Evolutionary conservation across 2,797 vertebrate genomes (phyloP).

Genomic region (Morelia viridis): DNA sequence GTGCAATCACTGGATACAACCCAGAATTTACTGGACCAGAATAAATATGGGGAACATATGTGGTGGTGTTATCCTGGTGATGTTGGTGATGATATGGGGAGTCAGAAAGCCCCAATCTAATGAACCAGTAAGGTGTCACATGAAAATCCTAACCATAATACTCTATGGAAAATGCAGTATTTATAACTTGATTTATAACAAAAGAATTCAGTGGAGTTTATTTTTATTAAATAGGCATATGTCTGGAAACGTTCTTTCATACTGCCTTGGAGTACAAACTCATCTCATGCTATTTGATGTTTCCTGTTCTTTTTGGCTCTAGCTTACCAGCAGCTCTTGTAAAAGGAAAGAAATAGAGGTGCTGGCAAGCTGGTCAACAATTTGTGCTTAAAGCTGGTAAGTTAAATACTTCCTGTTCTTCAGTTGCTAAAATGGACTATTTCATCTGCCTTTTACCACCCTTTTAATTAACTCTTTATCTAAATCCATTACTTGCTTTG

Average conservation of each 20-base stretch:
- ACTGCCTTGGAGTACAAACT: conserved; percentile 2
- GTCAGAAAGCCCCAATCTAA: background rate
- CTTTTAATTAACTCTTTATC: background rate
- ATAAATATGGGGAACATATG: background rate
- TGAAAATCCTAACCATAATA: background rate
- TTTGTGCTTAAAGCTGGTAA: background rate
- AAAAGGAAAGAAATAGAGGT: background rate
- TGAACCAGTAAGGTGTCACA: background rate
- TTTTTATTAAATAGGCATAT: background rate
- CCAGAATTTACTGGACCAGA: background rate
- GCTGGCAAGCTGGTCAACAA: background rate
- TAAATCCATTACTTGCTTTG: background rate
- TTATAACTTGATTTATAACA: background rate
- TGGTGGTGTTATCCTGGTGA: background rate
- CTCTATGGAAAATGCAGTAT: background rate
- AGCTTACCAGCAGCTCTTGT: background rate
- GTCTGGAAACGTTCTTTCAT: background rate
- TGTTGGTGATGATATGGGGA: background rate
- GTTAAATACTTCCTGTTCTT: background rate
- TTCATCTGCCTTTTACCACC: background rate
- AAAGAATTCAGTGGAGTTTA: background rate
- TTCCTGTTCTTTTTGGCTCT: background rate
- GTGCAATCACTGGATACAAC: background rate
- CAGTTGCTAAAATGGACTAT: background rate
- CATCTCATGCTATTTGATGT: background rate